phyloP scores from a whole-genome alignment of 2,888 invertebrate species.

The Coecobrya sp. region DNA sequence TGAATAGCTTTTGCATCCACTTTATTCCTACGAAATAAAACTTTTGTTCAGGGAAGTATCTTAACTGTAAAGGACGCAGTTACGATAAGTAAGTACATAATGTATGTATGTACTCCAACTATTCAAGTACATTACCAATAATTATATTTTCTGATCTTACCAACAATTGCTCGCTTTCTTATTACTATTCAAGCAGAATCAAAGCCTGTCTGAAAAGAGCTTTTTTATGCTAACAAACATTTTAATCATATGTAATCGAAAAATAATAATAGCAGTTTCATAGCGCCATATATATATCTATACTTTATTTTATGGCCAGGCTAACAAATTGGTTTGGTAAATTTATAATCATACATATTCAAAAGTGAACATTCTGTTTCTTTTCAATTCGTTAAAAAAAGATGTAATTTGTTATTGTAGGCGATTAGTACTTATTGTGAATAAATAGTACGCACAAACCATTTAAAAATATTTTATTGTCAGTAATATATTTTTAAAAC shows the following conservation, averaged over 20 bases:
- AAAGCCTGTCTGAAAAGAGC: background rate
- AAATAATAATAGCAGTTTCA: background rate
- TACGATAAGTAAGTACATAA: background rate
- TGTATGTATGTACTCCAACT: background rate
- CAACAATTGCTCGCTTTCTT: constrained; percentile 6
- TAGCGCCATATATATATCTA: no score
- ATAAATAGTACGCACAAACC: no score
- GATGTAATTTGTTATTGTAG: no score
- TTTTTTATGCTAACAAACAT: background rate
- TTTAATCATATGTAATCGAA: background rate
- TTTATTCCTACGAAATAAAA: background rate
- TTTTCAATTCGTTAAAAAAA: no score
- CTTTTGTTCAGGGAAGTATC: background rate
- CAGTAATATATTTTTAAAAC: background rate
- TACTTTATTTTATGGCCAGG: background rate
- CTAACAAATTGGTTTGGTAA: background rate
- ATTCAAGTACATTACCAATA: constrained; percentile 22
- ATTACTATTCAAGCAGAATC: background rate
- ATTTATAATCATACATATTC: no score
- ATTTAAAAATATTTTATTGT: no score
- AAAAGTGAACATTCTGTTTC: no score
- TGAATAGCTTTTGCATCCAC: background rate
- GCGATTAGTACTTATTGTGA: no score
- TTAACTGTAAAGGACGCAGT: no score
- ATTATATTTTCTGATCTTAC: background rate